phyloP scores from a whole-genome alignment of 2,113 vertebrate species.

The Hucho hucho region DNA sequence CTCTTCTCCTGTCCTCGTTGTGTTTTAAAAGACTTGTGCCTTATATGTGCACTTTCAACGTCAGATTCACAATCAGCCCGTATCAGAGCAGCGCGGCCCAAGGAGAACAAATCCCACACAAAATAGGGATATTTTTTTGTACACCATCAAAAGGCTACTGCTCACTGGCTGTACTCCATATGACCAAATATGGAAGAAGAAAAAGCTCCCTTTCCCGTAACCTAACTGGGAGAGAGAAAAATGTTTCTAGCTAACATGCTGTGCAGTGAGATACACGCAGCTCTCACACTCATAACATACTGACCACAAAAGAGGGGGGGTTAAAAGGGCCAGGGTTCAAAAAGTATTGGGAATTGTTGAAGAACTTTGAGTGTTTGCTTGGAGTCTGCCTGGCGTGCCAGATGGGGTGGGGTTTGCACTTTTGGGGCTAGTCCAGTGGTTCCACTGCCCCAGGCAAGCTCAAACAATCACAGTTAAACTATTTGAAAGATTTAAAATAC shows the following conservation, averaged over 20 bases:
- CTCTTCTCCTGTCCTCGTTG: neutral
- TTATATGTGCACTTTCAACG: constrained; percentile 55
- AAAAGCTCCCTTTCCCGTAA: constrained; percentile 81
- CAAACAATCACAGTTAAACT: no score
- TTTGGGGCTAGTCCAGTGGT: no score
- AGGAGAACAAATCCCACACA: constrained; percentile 69
- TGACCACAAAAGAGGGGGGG: constrained; percentile 43
- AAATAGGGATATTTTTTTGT: constrained; percentile 74
- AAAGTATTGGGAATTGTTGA: no score
- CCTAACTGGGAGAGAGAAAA: constrained; percentile 64
- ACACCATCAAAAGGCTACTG: constrained; percentile 76
- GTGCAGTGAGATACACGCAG: constrained; percentile 71
- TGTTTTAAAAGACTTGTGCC: constrained; percentile 48
- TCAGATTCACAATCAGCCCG: constrained; percentile 59
- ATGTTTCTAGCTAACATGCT: constrained; percentile 61
- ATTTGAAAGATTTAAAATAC: no score
- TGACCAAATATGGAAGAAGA: constrained; percentile 80
- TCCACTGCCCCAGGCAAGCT: no score
- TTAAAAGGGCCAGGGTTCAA: no score
- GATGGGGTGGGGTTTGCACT: no score
- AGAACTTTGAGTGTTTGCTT: no score
- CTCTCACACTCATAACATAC: constrained; percentile 58
- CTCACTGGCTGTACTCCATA: constrained; percentile 74
- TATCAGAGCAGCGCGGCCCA: constrained; percentile 51
- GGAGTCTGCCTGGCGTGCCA: no score